Evolutionary conservation across 2,113 vertebrate species (phyloP), one percentile per base, ranked within the genome.

Genomic region (Corydoras maculifer): DNA sequence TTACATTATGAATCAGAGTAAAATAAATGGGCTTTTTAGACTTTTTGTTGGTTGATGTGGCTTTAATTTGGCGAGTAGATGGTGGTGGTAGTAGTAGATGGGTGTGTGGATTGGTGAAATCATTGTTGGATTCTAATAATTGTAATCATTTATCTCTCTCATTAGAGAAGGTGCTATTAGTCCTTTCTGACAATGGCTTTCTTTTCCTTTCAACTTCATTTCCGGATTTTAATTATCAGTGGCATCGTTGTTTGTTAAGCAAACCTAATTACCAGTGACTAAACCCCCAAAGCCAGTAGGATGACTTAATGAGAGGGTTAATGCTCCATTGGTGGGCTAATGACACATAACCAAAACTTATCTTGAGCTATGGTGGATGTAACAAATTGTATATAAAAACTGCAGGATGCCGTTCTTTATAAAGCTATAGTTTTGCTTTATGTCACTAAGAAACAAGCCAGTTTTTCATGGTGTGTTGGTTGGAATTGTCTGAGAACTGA

Each of bases 251-350:
- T 68, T 68, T 57, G 65, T 57, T 30, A 68, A 68, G 65, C 53
- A 43, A 68, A 68, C 54, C 55, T 68, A 68, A 63, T 60, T 70
- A 50, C n/a, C 54, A 72, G 18, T 65, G 54, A 59, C 70, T 50
- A 31, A 43, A 53, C 30, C 35, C 62, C 71, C 30, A 66, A n/a
- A 66, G 63, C 57, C 65, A 18, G 31, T 29, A 31, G 49, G 57
- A 43, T 53, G 53, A 32, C 63, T 18, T 73, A 66, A 66, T 66
- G 64, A 60, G 55, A 58, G 57, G 29, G 29, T 65, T 66, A 66
- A 73, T 61, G 71, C 63, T 60, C 55, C 43, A 66, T 66, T 73
- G 62, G 66, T 30, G n/a, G 59, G 29, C 55, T 48, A 66, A 31
- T 73, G 48, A 66, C 53, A 59, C 48, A 66, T 60, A 66, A 48